Base-by-base conservation (phyloP, 2,113 vertebrate species). In the Mellivora capensis region DNA sequence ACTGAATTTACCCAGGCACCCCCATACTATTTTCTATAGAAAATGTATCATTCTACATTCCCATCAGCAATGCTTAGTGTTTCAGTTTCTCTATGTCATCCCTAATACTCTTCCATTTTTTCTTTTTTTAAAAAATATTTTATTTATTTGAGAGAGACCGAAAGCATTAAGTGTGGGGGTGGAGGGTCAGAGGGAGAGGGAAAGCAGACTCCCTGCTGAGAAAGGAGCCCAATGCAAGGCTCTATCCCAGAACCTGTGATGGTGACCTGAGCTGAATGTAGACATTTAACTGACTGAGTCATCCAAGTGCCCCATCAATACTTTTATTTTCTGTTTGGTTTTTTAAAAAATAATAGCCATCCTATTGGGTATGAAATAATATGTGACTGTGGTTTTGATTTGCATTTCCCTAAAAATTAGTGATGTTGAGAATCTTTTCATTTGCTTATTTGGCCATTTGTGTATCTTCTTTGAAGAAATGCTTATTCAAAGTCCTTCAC, bases 381-480 rank as follows among this genome's bases (percentile, higher is more conserved):
- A 42, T 61, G 29, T 77, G 20, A 93, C 61, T 87, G 74, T 76
- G 44, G 80, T 74, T 77, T 95, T 93, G 29, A 89, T 76, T 90
- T 96, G 85, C 15, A 77, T 95, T 87, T 90, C 52, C 20, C 31
- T 91, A 84, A 80, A 79, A 44, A 90, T 76, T 67, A 84, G 34
- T 91, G 44, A 62, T 72, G 12, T 25, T 91, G 61, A 87, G 23
- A 67, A 44, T 91, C 37, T 97, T 97, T 90, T 83, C 61, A 84
- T 87, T 71, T 93, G n/a, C 27, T 91, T 91, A 37, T 91, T 88
- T 91, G 54, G 34, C 15, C 39, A 91, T 42, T 87, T 93, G n/a
- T 57, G 37, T 54, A 72, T 93, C 37, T 96, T 90, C 37, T 96
- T 90, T 87, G 37, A 6, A 84, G 59, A 91, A 88, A 88, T 91